These are phyloP conservation scores for Lasioglossum morio DNA, from an alignment of 2,888 invertebrate genomes.

Conservation along the genomic window DNA sequence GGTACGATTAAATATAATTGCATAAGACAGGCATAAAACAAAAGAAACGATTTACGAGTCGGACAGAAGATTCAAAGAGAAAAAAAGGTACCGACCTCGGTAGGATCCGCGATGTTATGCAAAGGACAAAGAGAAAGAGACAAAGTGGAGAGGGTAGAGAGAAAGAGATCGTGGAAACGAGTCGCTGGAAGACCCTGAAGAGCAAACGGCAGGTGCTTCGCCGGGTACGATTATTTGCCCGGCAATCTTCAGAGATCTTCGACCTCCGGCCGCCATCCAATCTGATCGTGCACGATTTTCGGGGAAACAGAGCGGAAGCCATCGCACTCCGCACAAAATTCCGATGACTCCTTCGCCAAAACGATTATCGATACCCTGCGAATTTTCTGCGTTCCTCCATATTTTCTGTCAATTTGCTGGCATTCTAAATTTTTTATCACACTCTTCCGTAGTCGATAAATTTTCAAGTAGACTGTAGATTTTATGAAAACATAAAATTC, in stretches of 20 bases:
- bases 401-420: neutral
- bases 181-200: conserved; percentile 28
- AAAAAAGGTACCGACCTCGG: neutral
- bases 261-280: conserved; percentile 10
- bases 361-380: neutral
- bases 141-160: neutral
- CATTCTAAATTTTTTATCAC: neutral
- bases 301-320: conserved; percentile 17
- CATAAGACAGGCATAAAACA: conserved; percentile 3
- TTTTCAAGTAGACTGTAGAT: neutral
- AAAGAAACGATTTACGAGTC: conserved; percentile 2
- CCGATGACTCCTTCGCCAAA: neutral
- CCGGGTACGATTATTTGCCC: conserved; percentile 17
- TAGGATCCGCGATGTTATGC: conserved; percentile 15
- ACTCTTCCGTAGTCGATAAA: neutral
- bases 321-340: neutral
- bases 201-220: conserved; percentile 21
- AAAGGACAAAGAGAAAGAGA: conserved; percentile 9
- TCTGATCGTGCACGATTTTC: conserved; percentile 20
- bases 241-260: conserved; percentile 25
- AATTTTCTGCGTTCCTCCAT: neutral
- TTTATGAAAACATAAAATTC: no score
- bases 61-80: neutral
- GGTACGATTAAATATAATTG: conserved; percentile 10
- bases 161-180: conserved; percentile 11